Percentiles rank a stretch among this genome's conserved stretches.
These are phyloP conservation scores for Heliconius cydno DNA, from an alignment of 2,888 invertebrate genomes.

Conservation along the genomic window DNA sequence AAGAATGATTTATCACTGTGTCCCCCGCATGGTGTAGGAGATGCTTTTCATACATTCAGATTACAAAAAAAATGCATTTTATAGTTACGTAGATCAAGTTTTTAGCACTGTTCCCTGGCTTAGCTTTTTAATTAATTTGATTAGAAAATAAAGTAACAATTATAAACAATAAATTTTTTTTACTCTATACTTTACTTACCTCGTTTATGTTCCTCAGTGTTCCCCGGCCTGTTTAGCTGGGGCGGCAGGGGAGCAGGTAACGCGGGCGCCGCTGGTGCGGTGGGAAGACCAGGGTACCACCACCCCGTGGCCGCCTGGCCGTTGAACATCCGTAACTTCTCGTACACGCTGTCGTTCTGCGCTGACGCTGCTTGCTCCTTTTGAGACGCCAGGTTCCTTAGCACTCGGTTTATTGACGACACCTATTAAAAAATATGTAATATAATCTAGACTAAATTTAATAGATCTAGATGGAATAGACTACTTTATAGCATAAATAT, in stretches of 20 bases:
- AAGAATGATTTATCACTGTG: too few relatives aligned
- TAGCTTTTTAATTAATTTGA: too few relatives aligned
- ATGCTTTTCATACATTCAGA: too few relatives aligned
- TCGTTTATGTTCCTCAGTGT: conserved; percentile 89
- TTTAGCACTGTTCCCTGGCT: too few relatives aligned
- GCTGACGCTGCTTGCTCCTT: conserved; percentile 94
- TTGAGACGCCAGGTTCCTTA: conserved; percentile 97
- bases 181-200: conserved; percentile 75
- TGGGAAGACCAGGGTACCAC: conserved; percentile 92
- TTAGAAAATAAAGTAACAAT: too few relatives aligned
- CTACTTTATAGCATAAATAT: too few relatives aligned
- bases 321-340: conserved; percentile 97
- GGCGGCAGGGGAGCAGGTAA: conserved; percentile 87
- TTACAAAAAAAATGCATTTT: too few relatives aligned
- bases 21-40: too few relatives aligned
- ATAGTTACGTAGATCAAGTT: too few relatives aligned
- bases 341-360: conserved; percentile 95
- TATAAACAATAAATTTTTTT: not conserved
- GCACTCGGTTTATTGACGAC: conserved; percentile 98
- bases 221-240: conserved; percentile 80
- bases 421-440: conserved; percentile 84
- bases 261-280: conserved; percentile 88
- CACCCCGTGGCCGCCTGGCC: conserved; percentile 93
- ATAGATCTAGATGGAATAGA: too few relatives aligned
- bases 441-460: too few relatives aligned